These are phyloP conservation scores for Lepetodrilus schrolli DNA, from an alignment of 2,888 invertebrate species.

Conservation along the genomic window DNA sequence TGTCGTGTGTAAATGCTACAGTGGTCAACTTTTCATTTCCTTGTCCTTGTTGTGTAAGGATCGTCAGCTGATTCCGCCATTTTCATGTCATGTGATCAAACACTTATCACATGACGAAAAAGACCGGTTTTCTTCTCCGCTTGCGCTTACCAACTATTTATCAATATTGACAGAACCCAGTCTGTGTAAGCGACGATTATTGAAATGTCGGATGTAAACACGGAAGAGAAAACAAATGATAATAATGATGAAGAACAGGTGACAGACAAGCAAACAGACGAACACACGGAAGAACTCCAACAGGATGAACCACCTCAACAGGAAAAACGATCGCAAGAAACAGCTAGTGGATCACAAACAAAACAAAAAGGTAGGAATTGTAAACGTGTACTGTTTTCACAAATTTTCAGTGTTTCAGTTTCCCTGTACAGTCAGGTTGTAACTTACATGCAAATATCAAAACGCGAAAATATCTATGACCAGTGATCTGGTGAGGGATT, in stretches of 20 bases:
- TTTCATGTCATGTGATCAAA: not conserved
- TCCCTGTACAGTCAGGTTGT: too few relatives aligned
- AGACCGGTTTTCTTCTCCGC: too few relatives aligned
- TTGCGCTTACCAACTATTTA: too few relatives aligned
- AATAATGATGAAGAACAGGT: not conserved
- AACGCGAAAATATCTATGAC: too few relatives aligned
- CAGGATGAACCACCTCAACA: not conserved
- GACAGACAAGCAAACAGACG: not conserved
- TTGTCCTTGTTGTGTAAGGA: not conserved
- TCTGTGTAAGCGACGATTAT: too few relatives aligned
- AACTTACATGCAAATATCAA: too few relatives aligned
- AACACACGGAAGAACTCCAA: not conserved
- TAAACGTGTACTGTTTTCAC: too few relatives aligned
- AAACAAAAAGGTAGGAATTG: too few relatives aligned
- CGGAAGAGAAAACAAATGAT: not conserved
- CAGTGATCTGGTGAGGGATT: too few relatives aligned
- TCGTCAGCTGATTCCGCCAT: conserved; percentile 26
- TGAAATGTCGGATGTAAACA: conserved; percentile 20
- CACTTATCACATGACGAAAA: not conserved
- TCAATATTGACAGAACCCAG: too few relatives aligned
- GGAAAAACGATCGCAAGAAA: not conserved
- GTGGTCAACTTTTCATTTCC: not conserved
- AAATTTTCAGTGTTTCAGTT: too few relatives aligned
- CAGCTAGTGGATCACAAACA: not conserved
- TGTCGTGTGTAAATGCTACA: too few relatives aligned